These are phyloP conservation scores for Artemia franciscana DNA, from an alignment of 1,140 invertebrate species.

Conservation along the genomic window DNA sequence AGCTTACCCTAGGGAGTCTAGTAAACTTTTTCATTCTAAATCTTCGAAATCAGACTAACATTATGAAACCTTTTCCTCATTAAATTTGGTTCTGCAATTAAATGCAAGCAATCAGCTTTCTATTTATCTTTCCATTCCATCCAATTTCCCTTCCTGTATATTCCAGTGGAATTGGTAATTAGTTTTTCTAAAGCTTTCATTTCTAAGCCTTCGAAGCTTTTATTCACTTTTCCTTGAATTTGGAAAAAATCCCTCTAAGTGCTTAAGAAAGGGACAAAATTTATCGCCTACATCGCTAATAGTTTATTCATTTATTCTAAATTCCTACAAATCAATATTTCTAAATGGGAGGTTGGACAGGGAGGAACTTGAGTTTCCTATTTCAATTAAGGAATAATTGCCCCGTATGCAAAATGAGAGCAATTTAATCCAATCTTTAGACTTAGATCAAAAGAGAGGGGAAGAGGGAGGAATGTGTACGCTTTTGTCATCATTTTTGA, in stretches of 20 bases:
- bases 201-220: background rate
- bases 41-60: too few species aligned
- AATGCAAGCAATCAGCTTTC: too few species aligned
- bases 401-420: background rate
- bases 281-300: background rate
- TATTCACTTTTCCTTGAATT: background rate
- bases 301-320: background rate
- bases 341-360: background rate
- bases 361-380: too few species aligned
- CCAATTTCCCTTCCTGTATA: background rate
- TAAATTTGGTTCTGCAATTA: too few species aligned
- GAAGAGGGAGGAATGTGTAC: background rate
- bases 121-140: background rate
- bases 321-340: background rate
- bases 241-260: background rate
- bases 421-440: background rate
- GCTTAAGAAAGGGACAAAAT: background rate
- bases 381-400: background rate
- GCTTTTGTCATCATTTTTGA: background rate
- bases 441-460: background rate
- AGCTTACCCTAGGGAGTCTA: too few species aligned
- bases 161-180: background rate
- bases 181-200: background rate
- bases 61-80: too few species aligned
- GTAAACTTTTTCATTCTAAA: too few species aligned